Percentiles rank a stretch among this genome's conserved stretches.
Conservation (phyloP, 2,113 vertebrate genomes). For the Istiophorus platypterus region DNA sequence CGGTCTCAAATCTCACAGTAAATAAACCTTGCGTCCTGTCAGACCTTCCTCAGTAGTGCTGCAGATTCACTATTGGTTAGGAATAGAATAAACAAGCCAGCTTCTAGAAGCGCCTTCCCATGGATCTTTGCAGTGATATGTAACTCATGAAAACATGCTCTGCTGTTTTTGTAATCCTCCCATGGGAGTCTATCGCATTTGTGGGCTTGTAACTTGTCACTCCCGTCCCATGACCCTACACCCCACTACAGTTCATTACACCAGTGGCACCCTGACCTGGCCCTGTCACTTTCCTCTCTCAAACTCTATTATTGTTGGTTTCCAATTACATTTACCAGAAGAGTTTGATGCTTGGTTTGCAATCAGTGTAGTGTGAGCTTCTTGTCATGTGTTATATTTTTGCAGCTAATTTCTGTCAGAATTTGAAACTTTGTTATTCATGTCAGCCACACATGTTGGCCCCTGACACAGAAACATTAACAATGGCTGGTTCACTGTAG, state of each 20-base stretch:
- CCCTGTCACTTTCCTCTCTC: conserved; percentile 53
- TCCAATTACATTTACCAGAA: conserved; percentile 68
- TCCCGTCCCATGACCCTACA: conserved; percentile 62
- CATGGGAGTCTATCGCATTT: conserved; percentile 69
- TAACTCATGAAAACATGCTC: conserved; percentile 74
- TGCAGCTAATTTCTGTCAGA: conserved; percentile 59
- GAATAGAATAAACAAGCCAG: conserved; percentile 54
- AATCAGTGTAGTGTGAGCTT: conserved; percentile 54
- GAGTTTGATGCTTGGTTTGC: conserved; percentile 63
- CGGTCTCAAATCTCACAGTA: conserved; percentile 50
- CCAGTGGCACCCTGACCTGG: conserved; percentile 51
- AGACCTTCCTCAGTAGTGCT: conserved; percentile 20
- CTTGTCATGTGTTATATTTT: conserved; percentile 43
- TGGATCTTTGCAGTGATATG: conserved; percentile 69
- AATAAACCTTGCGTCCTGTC: conserved; percentile 49
- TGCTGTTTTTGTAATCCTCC: conserved; percentile 76
- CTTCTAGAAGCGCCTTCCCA: conserved; percentile 67
- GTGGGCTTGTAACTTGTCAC: conserved; percentile 64
- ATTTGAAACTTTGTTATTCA: conserved; percentile 30
- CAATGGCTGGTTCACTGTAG: neutral
- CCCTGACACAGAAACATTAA: conserved; percentile 8
- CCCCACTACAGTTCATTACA: conserved; percentile 64
- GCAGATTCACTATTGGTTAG: conserved; percentile 34
- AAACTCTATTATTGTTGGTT: conserved; percentile 62
- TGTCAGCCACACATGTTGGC: neutral